Conservation (phyloP, 2,113 vertebrate species). For the Microcebus jonahi region DNA sequence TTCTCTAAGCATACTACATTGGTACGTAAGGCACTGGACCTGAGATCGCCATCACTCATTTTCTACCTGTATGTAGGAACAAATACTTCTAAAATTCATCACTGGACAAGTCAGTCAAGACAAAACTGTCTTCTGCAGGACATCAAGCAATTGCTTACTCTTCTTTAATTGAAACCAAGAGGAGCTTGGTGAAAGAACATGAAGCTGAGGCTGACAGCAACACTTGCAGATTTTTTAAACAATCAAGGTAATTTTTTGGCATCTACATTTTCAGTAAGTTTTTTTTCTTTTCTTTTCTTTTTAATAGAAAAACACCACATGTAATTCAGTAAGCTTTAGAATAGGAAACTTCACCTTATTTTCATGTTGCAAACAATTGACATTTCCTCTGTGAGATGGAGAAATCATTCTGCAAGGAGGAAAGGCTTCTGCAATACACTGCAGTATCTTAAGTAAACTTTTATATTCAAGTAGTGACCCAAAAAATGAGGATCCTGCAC, state of each 20-base stretch:
- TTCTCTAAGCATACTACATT: not conserved
- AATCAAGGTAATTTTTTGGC: not conserved
- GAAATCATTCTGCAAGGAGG: not conserved
- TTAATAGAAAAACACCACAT: no score
- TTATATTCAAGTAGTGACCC: not conserved
- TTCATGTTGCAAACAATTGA: slow-evolving; percentile 3
- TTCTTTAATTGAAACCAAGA: not conserved
- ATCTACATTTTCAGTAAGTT: not conserved
- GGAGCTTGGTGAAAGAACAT: not conserved
- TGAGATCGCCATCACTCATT: not conserved
- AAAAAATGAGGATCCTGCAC: not conserved
- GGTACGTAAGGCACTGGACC: no score
- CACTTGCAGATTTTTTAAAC: not conserved
- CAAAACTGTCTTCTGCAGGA: not conserved
- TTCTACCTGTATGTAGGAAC: not conserved
- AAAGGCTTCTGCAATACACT: not conserved
- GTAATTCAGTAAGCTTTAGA: not conserved
- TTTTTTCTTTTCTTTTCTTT: no score
- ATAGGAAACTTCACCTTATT: slow-evolving; percentile 44
- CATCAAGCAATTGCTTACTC: not conserved
- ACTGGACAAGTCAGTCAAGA: not conserved
- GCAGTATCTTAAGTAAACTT: slow-evolving; percentile 3
- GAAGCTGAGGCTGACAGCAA: not conserved
- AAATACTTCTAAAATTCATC: not conserved
- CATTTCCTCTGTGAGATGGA: not conserved